Evolutionary conservation across 2,888 invertebrate species (phyloP), one percentile per base, ranked within the genome.

Genomic region (Caenorhabditis becei): DNA sequence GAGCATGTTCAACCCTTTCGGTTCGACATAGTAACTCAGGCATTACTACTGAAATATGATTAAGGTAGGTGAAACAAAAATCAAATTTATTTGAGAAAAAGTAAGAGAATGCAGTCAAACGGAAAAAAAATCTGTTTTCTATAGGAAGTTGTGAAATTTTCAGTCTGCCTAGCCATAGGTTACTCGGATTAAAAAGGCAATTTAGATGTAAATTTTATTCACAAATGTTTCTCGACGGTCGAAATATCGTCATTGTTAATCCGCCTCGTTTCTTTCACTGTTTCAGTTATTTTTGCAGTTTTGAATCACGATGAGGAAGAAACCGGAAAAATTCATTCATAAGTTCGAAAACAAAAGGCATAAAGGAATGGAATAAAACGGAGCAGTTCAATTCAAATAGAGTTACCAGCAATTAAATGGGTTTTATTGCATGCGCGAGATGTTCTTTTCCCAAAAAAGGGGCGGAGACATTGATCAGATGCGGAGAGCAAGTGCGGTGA

Each of bases 401-500:
- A 49, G 41, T 24, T 66, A 66, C 75, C 66, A 66, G 66, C 66
- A 66, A 54, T 75, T 66, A 26, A 74, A 66, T 53, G 66, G 47
- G n/a, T n/a, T 44, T 75, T 75, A 66, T 75, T 75, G 75, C 75
- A 59, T 61, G 51, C 65, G 51, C 37, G 41, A 74, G 63, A 63
- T 63, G 62, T 72, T 63, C 44, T 63, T 56, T 44, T 35, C 23
- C 24, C 47, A 49, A 35, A 53, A 51, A 20, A 44, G 26, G 28
- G 53, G 49, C 28, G 2, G 18, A 16, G 56, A 53, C 51, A n/a
- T 49, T 51, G 51, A n/a, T 77, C 58, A 85, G 37, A 85, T 82
- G 61, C 79, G 80, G n/a, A 87, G 83, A 20, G 87, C 84, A n/a
- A 87, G 78, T 20, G 87, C 83, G 10, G 87, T 87, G 47, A 87